Evolutionary conservation across 2,888 invertebrate species (phyloP).

Genomic region (Drosophila anceps): DNA sequence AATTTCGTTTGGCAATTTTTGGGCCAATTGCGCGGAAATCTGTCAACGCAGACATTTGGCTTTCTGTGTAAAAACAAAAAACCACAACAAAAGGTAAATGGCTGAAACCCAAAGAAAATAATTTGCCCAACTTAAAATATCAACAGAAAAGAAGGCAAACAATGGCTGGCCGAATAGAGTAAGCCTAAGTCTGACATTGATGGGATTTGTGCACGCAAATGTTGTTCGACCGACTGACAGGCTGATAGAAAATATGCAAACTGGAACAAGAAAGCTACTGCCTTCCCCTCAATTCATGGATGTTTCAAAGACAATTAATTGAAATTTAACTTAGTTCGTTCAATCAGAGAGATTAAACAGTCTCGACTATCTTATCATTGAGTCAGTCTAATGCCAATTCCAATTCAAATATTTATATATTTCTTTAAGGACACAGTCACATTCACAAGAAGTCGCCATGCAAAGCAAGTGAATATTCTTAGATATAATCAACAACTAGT

Average conservation of each 20-base stretch:
- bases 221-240: constrained; percentile 43
- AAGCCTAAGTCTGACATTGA: constrained; percentile 67
- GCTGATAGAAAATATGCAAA: constrained; percentile 25
- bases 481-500: constrained; percentile 16
- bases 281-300: constrained; percentile 22
- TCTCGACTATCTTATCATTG: not conserved
- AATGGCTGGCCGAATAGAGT: constrained; percentile 28
- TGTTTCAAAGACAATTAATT: constrained; percentile 38
- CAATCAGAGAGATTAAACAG: constrained; percentile 16
- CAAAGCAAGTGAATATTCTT: constrained; percentile 16
- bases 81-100: constrained; percentile 49
- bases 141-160: constrained; percentile 29
- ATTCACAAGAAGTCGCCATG: constrained; percentile 16
- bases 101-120: constrained; percentile 32
- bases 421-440: not conserved
- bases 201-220: constrained; percentile 60
- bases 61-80: constrained; percentile 27
- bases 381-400: not conserved
- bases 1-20: constrained; percentile 69
- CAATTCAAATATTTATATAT: not conserved
- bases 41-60: constrained; percentile 48
- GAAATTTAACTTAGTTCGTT: constrained; percentile 37
- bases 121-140: constrained; percentile 44
- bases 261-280: not conserved
- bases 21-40: constrained; percentile 71